Conservation (phyloP, 2,888 invertebrate genomes). For the Taenaris catops region DNA sequence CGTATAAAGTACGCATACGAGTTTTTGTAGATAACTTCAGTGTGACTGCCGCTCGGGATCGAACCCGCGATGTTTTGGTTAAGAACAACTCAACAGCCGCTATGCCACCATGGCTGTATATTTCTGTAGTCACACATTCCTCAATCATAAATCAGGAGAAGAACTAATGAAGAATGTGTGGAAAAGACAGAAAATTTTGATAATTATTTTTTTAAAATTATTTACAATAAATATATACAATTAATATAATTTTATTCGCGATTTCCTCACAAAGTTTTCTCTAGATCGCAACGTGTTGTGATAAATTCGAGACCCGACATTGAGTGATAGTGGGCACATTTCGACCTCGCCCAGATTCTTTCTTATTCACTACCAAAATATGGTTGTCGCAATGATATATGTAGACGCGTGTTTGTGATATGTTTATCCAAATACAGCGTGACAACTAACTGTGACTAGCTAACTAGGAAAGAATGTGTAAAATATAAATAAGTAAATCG, state of each 20-base stretch:
- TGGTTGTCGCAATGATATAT: slow-evolving; percentile 27
- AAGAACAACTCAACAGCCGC: no score
- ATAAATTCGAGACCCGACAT: slow-evolving; percentile 65
- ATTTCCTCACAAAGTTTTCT: slow-evolving; percentile 2
- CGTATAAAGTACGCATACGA: no score
- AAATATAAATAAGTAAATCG: background rate
- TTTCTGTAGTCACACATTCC: no score
- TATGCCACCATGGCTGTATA: no score
- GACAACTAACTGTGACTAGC: slow-evolving; percentile 5
- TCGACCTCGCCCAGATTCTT: slow-evolving; percentile 47
- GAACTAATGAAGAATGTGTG: no score
- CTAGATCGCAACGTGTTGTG: slow-evolving; percentile 29
- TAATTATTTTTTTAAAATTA: no score
- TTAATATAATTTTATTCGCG: background rate
- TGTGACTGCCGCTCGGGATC: no score
- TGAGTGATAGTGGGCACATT: slow-evolving; percentile 52
- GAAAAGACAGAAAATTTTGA: no score
- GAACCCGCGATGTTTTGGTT: no score
- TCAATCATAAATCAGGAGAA: no score
- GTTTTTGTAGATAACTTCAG: no score
- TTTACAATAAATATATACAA: no score
- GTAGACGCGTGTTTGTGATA: slow-evolving; percentile 16
- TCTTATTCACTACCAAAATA: slow-evolving; percentile 48
- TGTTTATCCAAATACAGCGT: slow-evolving; percentile 7
- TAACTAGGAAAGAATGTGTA: background rate